These are phyloP conservation scores for Latheticus oryzae DNA, from an alignment of 2,888 invertebrate genomes.

Conservation along the genomic window DNA sequence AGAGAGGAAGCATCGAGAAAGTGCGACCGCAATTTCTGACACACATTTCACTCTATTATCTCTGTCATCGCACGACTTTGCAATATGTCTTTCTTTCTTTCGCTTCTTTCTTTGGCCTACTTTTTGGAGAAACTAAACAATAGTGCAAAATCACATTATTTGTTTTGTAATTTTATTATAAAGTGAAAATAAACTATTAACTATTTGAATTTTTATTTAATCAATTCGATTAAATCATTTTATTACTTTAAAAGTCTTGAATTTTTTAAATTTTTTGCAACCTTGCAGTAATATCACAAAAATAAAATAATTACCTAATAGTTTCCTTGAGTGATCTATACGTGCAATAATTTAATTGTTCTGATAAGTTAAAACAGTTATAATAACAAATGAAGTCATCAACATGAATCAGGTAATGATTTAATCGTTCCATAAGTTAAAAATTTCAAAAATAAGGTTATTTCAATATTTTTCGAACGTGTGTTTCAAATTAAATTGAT, in stretches of 20 bases:
- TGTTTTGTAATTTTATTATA: conserved; percentile 42
- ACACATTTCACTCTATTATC: conserved; percentile 59
- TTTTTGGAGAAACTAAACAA: conserved; percentile 63
- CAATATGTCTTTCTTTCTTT: conserved; percentile 52
- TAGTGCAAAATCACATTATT: conserved; percentile 41
- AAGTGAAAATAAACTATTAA: conserved; percentile 40
- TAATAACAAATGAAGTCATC: conserved; percentile 44
- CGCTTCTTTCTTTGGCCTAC: conserved; percentile 64
- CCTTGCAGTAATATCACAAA: conserved; percentile 34
- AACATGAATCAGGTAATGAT: conserved; percentile 43
- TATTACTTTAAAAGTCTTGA: background rate
- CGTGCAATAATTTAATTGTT: conserved; percentile 38
- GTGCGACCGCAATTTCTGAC: conserved; percentile 60
- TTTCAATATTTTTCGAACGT: conserved; percentile 30
- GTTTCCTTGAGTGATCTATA: conserved; percentile 41
- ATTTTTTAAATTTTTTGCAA: conserved; percentile 18
- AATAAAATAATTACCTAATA: conserved; percentile 38
- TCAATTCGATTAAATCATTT: conserved; percentile 24
- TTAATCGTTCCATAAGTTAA: conserved; percentile 38
- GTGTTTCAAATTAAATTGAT: conserved; percentile 25
- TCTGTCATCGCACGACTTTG: conserved; percentile 51
- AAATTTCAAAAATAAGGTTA: conserved; percentile 24
- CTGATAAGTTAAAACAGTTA: conserved; percentile 42
- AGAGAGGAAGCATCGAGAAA: conserved; percentile 52
- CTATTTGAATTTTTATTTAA: conserved; percentile 30